Evolutionary conservation across 1,140 invertebrate genomes (phyloP).

Genomic region (Atta cephalotes): DNA sequence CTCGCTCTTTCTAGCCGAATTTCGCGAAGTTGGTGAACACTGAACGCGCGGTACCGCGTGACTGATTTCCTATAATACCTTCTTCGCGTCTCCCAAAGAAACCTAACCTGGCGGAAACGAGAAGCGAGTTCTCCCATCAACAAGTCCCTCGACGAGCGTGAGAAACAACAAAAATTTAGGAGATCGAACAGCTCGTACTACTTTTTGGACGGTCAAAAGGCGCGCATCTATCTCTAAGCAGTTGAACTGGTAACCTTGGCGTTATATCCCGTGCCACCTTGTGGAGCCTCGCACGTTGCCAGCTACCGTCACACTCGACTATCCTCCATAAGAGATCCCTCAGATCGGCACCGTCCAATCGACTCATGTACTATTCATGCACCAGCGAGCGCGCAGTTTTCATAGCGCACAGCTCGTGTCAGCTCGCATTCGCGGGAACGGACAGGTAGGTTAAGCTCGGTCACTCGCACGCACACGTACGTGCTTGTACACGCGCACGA

Average conservation of each 20-base stretch:
- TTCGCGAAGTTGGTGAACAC: background rate
- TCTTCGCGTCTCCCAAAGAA: background rate
- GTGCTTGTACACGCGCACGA: background rate
- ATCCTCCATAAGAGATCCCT: slow-evolving; percentile 31
- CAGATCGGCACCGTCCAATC: background rate
- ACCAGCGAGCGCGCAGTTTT: slow-evolving; percentile 8
- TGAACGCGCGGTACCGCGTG: slow-evolving; percentile 20
- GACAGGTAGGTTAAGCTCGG: slow-evolving; percentile 17
- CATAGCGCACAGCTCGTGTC: background rate
- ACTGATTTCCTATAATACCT: background rate
- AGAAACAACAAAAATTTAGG: background rate
- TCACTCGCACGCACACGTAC: background rate
- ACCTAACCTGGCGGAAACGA: slow-evolving; percentile 5
- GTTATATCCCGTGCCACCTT: slow-evolving; percentile 29
- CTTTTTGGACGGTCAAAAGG: background rate
- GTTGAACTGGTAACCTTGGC: slow-evolving; percentile 22
- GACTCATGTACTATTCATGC: slow-evolving; percentile 28
- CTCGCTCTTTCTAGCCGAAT: background rate
- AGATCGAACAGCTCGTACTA: background rate
- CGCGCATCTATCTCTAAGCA: background rate
- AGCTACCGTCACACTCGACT: slow-evolving; percentile 32
- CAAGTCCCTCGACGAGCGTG: background rate
- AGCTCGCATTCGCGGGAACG: slow-evolving; percentile 15
- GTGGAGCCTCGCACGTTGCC: background rate
- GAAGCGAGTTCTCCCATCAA: background rate